Evolutionary conservation across 2,797 vertebrate species (phyloP).

Genomic region (Champsocephalus esox): DNA sequence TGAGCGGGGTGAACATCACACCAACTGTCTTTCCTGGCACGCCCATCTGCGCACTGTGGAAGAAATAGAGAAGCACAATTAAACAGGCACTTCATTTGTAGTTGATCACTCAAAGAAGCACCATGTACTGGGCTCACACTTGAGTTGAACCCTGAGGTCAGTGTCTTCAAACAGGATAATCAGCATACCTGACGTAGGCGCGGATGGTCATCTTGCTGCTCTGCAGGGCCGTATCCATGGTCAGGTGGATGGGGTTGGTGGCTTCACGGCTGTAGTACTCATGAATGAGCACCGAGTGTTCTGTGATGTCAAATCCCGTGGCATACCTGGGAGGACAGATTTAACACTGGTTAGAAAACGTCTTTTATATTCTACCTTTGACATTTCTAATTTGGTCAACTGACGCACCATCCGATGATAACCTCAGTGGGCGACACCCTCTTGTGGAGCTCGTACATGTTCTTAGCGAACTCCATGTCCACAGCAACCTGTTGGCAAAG

Average conservation of each 20-base stretch:
- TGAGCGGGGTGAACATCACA: constrained; percentile 97
- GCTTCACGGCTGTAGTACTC: constrained; percentile 99
- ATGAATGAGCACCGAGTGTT: constrained; percentile 96
- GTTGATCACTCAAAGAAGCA: neutral
- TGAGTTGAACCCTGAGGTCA: too few relatives aligned
- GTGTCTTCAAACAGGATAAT: too few relatives aligned
- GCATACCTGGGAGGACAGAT: constrained; percentile 89
- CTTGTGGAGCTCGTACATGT: constrained; percentile 99
- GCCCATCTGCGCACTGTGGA: constrained; percentile 95
- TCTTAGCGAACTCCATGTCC: constrained; percentile 99
- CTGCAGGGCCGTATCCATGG: constrained; percentile 92
- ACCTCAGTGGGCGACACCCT: constrained; percentile 96
- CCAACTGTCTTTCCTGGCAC: constrained; percentile 97
- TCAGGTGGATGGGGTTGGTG: constrained; percentile 95
- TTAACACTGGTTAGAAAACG: neutral
- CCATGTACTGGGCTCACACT: too few relatives aligned
- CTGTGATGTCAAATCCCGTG: constrained; percentile 98
- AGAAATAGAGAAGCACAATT: constrained; percentile 42
- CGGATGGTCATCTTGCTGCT: constrained; percentile 95
- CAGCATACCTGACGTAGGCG: constrained; percentile 91
- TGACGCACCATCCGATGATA: constrained; percentile 93
- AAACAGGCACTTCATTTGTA: constrained; percentile 3
- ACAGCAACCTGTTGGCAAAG: constrained; percentile 90
- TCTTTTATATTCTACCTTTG: fast-evolving
- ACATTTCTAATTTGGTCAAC: neutral